Evolutionary conservation across 2,888 invertebrate genomes (phyloP), one percentile per base, ranked within the genome.

Genomic region (Calliopum simillimum): DNA sequence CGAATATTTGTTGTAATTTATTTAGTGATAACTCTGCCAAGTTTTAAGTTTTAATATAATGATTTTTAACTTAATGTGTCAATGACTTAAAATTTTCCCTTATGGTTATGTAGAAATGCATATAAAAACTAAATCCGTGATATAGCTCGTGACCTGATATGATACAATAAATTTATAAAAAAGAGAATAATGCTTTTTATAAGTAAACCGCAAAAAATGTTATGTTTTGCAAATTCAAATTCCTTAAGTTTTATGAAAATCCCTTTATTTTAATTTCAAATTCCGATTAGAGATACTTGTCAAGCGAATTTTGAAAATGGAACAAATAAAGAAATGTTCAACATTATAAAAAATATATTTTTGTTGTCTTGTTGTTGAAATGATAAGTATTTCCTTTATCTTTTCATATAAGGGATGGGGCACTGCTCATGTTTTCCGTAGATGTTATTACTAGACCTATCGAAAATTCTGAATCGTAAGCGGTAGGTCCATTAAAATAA

Each of bases 321-420:
- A 72, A 70, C 67, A 41, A 70, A 70, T 70, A 72, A 69, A 72
- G 64, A 62, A 16, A 67, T 63, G 66, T 72, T 72, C 67, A 33
- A 70, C 58, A 44, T 41, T 14, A 64, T 53, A 66, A 68, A 56
- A 44, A 49, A 33, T 51, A 23, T 21, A n/a, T 55, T 16, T 14
- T 11, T 51, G 53, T 47, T 53, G 33, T 33, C 8, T 51, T 53
- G 5, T 25, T n/a, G n/a, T 21, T 16, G 33, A 8, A 8, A 6
- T 33, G 33, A 33, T 33, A 3, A n/a, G n/a, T n/a, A n/a, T n/a
- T n/a, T n/a, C n/a, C n/a, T n/a, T n/a, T n/a, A n/a, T n/a, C n/a
- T n/a, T n/a, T n/a, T n/a, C n/a, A n/a, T n/a, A n/a, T n/a, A n/a
- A n/a, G n/a, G n/a, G n/a, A n/a, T n/a, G n/a, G n/a, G n/a, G n/a